These are phyloP conservation scores for Onthophagus sagittarius DNA, from an alignment of 2,888 invertebrate species.

Conservation along the genomic window DNA sequence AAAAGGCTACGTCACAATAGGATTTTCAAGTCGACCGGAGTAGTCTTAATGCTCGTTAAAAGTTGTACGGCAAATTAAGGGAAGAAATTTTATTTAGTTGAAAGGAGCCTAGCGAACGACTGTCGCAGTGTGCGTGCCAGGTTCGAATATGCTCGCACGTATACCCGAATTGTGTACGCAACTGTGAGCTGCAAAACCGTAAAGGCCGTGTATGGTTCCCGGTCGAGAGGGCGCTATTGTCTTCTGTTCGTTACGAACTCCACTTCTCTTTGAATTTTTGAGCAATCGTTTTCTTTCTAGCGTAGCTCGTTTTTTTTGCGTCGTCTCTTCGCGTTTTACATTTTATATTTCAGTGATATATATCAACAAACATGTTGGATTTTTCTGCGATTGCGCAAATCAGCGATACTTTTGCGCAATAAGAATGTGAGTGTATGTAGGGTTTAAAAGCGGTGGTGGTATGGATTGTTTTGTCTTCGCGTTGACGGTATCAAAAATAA, in stretches of 20 bases:
- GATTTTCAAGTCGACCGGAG: slow-evolving; percentile 2
- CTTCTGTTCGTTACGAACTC: slow-evolving; percentile 22
- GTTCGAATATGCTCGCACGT: slow-evolving; percentile 8
- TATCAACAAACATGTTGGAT: no score
- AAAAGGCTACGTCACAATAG: slow-evolving; percentile 4
- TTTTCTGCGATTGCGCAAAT: neutral
- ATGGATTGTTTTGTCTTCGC: neutral
- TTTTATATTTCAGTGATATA: neutral
- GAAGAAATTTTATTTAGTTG: slow-evolving; percentile 9
- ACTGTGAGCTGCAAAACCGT: slow-evolving; percentile 18
- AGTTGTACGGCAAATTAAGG: slow-evolving; percentile 10
- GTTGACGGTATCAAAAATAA: neutral
- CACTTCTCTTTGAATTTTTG: slow-evolving; percentile 23
- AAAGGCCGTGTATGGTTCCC: slow-evolving; percentile 25
- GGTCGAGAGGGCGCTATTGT: slow-evolving; percentile 27
- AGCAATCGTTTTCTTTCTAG: slow-evolving; percentile 22
- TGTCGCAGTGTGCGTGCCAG: slow-evolving; percentile 17
- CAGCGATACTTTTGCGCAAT: neutral
- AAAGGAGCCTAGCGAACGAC: neutral
- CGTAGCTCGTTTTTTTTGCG: slow-evolving; percentile 1
- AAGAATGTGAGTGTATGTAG: neutral
- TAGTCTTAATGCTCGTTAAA: slow-evolving; percentile 10
- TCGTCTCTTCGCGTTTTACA: neutral
- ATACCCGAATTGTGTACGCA: slow-evolving; percentile 22
- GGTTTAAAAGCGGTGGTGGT: neutral